phyloP scores from a whole-genome alignment of 1,140 invertebrate species.

The Zaprionus kolodkinae region DNA sequence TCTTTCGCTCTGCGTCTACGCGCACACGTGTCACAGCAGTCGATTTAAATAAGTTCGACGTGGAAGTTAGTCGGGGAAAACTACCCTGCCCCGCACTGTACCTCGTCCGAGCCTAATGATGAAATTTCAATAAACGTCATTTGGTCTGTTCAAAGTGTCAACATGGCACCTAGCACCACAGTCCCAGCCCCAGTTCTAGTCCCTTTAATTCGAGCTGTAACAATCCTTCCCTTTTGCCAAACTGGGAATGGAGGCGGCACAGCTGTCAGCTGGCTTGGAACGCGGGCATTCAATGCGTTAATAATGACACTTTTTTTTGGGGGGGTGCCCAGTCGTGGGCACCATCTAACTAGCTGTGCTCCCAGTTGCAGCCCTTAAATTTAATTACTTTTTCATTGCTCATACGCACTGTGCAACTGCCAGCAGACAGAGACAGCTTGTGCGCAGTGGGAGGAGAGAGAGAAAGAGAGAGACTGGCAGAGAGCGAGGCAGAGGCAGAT shows the following conservation, averaged over 20 bases:
- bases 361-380: constrained; percentile 72
- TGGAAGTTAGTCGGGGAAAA: constrained; percentile 42
- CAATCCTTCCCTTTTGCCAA: not conserved
- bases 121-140: constrained; percentile 83
- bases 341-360: constrained; percentile 64
- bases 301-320: constrained; percentile 78
- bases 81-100: not conserved
- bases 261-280: constrained; percentile 64
- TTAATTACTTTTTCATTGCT: constrained; percentile 84
- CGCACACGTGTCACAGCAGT: constrained; percentile 59
- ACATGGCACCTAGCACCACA: constrained; percentile 63
- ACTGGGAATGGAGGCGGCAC: constrained; percentile 29
- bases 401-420: constrained; percentile 69
- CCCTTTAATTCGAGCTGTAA: not conserved
- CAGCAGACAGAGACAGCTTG: constrained; percentile 29
- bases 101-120: constrained; percentile 59
- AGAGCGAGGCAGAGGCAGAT: constrained; percentile 10
- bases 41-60: constrained; percentile 76
- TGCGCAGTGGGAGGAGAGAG: constrained; percentile 4
- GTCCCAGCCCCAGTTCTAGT: constrained; percentile 4
- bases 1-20: too few species aligned
- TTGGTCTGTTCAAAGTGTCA: constrained; percentile 75
- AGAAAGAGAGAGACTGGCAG: constrained; percentile 12
- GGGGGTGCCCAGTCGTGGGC: not conserved
- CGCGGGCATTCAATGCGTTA: constrained; percentile 72